Conservation (phyloP, 1,140 invertebrate genomes). For the Spodoptera frugiperda region DNA sequence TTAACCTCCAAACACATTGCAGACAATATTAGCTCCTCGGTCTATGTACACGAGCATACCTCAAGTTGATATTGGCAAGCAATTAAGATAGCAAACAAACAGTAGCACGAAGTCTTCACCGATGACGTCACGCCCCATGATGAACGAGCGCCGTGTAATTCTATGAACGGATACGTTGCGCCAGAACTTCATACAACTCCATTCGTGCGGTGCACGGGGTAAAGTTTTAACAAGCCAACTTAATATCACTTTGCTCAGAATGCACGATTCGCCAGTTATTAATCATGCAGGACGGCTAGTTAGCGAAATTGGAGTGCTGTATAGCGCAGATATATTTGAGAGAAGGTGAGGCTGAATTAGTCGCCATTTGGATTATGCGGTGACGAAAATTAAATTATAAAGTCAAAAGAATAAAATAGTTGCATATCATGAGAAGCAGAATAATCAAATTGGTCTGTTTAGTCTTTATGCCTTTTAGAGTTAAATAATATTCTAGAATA, state of each 20-base stretch:
- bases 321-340: conserved; percentile 71
- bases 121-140: conserved; percentile 51
- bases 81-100: conserved; percentile 48
- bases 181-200: conserved; percentile 71
- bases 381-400: neutral
- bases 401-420: neutral
- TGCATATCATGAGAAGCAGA: too few species aligned
- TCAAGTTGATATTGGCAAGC: conserved; percentile 19
- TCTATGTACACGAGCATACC: conserved; percentile 3
- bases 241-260: conserved; percentile 84
- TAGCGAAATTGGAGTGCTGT: conserved; percentile 80
- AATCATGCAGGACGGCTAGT: conserved; percentile 84
- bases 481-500: too few species aligned
- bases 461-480: too few species aligned
- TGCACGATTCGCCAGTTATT: conserved; percentile 83
- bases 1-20: neutral
- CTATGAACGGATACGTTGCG: conserved; percentile 63
- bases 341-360: conserved; percentile 1
- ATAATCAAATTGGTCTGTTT: too few species aligned
- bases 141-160: conserved; percentile 57
- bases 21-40: neutral
- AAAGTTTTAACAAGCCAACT: conserved; percentile 86
- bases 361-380: neutral
- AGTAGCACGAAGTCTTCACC: conserved; percentile 17
- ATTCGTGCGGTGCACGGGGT: conserved; percentile 70